These are phyloP conservation scores for Tadarida brasiliensis DNA, from an alignment of 2,797 vertebrate genomes.

Conservation along the genomic window DNA sequence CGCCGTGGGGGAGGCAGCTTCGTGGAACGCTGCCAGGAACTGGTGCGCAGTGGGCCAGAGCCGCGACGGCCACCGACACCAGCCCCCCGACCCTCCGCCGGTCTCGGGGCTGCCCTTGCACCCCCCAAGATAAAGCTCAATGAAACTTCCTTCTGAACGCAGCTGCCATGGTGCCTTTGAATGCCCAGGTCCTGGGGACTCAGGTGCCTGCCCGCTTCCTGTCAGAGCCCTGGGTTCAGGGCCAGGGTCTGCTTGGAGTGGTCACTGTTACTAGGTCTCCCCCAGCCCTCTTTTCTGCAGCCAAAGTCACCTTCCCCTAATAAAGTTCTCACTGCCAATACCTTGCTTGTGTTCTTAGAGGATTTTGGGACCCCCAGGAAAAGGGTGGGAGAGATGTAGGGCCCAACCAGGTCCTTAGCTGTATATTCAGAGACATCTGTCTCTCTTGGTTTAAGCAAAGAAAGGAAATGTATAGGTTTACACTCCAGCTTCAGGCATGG, in stretches of 20 bases:
- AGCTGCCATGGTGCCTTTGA: conserved; percentile 63
- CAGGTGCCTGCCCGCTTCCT: background rate
- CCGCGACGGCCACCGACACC: conserved; percentile 74
- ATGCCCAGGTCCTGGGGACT: background rate
- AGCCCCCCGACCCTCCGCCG: conserved; percentile 65
- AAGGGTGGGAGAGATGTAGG: background rate
- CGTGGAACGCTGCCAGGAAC: conserved; percentile 94
- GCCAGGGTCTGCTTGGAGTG: conserved; percentile 58
- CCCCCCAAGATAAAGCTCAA: conserved; percentile 90
- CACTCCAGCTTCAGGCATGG: background rate
- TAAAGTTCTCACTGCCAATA: conserved; percentile 77
- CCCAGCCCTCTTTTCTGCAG: conserved; percentile 2
- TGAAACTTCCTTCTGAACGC: conserved; percentile 93
- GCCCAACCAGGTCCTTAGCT: background rate
- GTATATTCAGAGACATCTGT: background rate
- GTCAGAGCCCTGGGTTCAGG: conserved; percentile 63
- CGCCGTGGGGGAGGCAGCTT: conserved; percentile 89
- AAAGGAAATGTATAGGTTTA: background rate
- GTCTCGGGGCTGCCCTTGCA: conserved; percentile 69
- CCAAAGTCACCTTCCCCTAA: conserved; percentile 61
- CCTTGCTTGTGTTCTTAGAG: conserved; percentile 5
- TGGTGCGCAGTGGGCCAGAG: conserved; percentile 86
- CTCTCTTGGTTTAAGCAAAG: background rate
- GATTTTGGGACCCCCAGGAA: background rate
- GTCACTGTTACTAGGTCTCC: conserved; percentile 25